Conservation (phyloP, 2,797 vertebrate genomes). For the Poeciliopsis infans region DNA sequence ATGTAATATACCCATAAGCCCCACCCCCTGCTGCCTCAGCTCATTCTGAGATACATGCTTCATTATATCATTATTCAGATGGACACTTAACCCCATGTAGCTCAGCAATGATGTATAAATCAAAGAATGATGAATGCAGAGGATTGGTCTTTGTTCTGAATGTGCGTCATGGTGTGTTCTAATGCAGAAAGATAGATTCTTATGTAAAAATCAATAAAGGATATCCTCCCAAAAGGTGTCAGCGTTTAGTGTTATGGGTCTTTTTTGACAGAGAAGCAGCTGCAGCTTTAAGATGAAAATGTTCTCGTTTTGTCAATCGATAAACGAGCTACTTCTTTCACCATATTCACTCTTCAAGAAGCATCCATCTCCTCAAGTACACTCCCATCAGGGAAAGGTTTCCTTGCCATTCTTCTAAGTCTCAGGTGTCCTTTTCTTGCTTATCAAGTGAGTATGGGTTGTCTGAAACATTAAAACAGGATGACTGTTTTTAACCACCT, state of each 20-base stretch:
- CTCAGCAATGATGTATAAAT: slow-evolving; percentile 68
- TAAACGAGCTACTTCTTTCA: slow-evolving; percentile 60
- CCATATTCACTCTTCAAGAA: slow-evolving; percentile 42
- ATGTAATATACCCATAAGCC: slow-evolving; percentile 39
- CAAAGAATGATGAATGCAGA: slow-evolving; percentile 57
- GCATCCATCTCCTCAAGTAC: slow-evolving; percentile 66
- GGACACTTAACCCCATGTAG: slow-evolving; percentile 53
- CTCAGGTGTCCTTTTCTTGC: slow-evolving; percentile 49
- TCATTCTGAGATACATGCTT: slow-evolving; percentile 61
- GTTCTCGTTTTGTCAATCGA: slow-evolving; percentile 68
- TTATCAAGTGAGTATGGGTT: slow-evolving; percentile 36
- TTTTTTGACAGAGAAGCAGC: slow-evolving; percentile 61
- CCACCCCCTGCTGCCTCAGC: background rate
- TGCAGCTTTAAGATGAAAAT: slow-evolving; percentile 59
- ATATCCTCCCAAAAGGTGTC: slow-evolving; percentile 65
- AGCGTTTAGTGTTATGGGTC: slow-evolving; percentile 72
- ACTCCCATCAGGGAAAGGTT: slow-evolving; percentile 41
- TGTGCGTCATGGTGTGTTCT: slow-evolving; percentile 62
- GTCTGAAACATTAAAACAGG: slow-evolving; percentile 19
- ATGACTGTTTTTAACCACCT: slow-evolving; percentile 3
- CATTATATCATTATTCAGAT: slow-evolving; percentile 50
- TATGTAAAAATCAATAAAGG: slow-evolving; percentile 78
- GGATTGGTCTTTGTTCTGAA: slow-evolving; percentile 69
- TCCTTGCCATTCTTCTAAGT: slow-evolving; percentile 45
- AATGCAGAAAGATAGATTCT: slow-evolving; percentile 78